phyloP scores from a whole-genome alignment of 2,888 invertebrate genomes.

The Pediacus dermestoides region DNA sequence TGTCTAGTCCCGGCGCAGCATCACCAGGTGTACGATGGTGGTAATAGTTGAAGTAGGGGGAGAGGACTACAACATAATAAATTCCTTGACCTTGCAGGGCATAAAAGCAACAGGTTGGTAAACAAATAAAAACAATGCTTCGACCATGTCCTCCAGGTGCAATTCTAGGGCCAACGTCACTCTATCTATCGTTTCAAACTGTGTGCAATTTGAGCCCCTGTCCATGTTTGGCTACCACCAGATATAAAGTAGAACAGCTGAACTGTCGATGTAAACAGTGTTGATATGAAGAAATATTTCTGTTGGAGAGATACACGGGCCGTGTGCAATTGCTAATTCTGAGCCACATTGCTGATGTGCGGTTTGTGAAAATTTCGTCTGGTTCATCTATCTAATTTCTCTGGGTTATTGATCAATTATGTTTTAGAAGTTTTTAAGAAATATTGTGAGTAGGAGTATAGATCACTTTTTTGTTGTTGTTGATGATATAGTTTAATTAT shows the following conservation, averaged over 20 bases:
- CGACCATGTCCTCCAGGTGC: conserved; percentile 23
- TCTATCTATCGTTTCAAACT: conserved; percentile 18
- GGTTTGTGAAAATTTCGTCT: conserved; percentile 10
- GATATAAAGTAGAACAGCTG: conserved; percentile 30
- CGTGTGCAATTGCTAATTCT: conserved; percentile 35
- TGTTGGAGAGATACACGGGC: conserved; percentile 27
- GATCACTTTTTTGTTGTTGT: too few relatives aligned
- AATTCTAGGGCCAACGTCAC: conserved; percentile 17
- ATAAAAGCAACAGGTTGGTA: too few relatives aligned
- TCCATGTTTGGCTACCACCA: conserved; percentile 41
- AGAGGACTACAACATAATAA: not conserved
- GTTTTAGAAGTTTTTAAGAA: too few relatives aligned
- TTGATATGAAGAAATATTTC: conserved; percentile 30
- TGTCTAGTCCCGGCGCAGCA: conserved; percentile 8
- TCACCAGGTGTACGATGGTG: too few relatives aligned
- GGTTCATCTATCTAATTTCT: too few relatives aligned
- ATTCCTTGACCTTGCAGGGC: conserved; percentile 14
- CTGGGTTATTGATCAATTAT: too few relatives aligned
- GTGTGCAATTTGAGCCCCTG: conserved; percentile 40
- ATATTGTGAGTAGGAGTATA: too few relatives aligned
- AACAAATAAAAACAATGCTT: too few relatives aligned
- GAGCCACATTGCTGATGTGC: conserved; percentile 20
- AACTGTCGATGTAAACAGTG: conserved; percentile 25
- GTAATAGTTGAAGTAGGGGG: too few relatives aligned
- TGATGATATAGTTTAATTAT: too few relatives aligned